Evolutionary conservation across 2,113 vertebrate species (phyloP), one percentile per base, ranked within the genome.

Genomic region (Rhizomys pruinosus): DNA sequence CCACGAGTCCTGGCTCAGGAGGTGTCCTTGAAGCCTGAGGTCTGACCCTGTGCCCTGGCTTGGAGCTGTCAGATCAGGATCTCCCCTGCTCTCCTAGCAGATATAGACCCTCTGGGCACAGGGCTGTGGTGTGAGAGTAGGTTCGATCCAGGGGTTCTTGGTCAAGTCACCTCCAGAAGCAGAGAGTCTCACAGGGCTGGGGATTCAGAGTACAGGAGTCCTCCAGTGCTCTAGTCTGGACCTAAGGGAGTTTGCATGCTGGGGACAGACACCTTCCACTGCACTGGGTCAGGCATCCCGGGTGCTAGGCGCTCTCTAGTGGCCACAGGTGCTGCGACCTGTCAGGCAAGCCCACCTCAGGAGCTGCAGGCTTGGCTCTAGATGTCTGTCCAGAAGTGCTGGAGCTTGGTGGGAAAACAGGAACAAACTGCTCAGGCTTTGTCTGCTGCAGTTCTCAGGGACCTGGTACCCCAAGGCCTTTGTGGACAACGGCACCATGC

Each of bases 391-490:
- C 5, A 22, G 29, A 29, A 5, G 29, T 32, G 52, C n/a, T 6
- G 0, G 13, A 5, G 7, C 1, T 4, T 16, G 42, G 15, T 29
- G 47, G 19, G 81, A 29, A 10, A 3, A 3, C 22, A 6, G 22
- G 59, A 20, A 4, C 0, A 52, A 12, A 4, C 34, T 39, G 5
- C 80, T 72, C 23, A 89, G 0, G 23, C 9, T 12, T 2, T 15
- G 8, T 47, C 44, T 69, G 32, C 37, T 52, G 6, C 74, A 93
- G 94, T 25, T 57, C 19, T 44, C 82, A 71, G 94, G 94, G 22
- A 82, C 8, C 13, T 93, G 91, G 94, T 44, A 87, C 2, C 0
- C 55, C 17, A 93, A 91, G 77, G 94, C 91, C 9, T 2, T 77
- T 0, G 84, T 47, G 11, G 17, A 16, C 1, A 32, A 37, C 11